Conservation (phyloP, 1,140 invertebrate genomes). For the Oscheius sp. region DNA sequence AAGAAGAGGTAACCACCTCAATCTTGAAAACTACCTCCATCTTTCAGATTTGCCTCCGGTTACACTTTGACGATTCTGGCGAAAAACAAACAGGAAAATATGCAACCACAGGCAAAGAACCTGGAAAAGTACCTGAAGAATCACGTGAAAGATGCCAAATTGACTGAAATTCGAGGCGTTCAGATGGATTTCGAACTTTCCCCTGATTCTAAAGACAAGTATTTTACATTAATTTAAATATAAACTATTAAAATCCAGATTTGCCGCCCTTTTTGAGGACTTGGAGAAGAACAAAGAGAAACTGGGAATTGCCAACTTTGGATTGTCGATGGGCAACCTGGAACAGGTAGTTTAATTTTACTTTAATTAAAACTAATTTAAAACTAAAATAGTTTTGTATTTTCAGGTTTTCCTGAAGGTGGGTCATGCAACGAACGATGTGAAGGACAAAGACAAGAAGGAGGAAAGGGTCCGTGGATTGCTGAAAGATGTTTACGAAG, state of each 20-base stretch:
- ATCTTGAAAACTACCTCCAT: too few relatives aligned
- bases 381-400: too few relatives aligned
- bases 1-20: slow-evolving; percentile 62
- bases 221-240: too few relatives aligned
- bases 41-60: slow-evolving; percentile 32
- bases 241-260: neutral
- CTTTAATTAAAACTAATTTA: too few relatives aligned
- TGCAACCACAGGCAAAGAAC: slow-evolving; percentile 1
- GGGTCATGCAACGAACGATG: too few relatives aligned
- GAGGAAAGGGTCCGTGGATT: too few relatives aligned
- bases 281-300: slow-evolving; percentile 12
- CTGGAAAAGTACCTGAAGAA: neutral
- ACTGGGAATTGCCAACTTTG: slow-evolving; percentile 27
- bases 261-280: slow-evolving; percentile 22
- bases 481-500: too few relatives aligned
- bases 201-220: too few relatives aligned
- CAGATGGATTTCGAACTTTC: slow-evolving; percentile 36
- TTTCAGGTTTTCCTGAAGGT: slow-evolving; percentile 5
- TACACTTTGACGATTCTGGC: slow-evolving; percentile 16
- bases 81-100: neutral
- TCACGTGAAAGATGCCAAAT: slow-evolving; percentile 6
- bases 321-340: slow-evolving; percentile 38
- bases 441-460: too few relatives aligned
- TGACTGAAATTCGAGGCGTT: slow-evolving; percentile 22
- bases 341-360: too few relatives aligned